Conservation (phyloP, 2,888 invertebrate species). For the Lamellibrachia satsuma region DNA sequence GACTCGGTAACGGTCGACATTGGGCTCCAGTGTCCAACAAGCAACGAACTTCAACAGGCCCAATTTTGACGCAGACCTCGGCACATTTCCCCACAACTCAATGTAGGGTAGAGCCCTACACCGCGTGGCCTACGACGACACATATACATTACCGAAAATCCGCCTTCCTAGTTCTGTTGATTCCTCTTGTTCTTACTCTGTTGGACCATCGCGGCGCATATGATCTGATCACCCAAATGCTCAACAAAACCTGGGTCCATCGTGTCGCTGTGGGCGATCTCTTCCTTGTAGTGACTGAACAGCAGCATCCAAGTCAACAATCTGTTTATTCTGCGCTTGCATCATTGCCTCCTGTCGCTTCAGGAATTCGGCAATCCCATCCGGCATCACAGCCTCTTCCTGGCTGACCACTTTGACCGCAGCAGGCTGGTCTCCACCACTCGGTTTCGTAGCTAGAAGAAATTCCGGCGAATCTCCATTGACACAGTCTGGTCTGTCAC, state of each 20-base stretch:
- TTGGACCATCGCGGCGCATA: neutral
- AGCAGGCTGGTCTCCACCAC: neutral
- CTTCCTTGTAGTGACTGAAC: neutral
- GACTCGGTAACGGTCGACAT: neutral
- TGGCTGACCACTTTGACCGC: neutral
- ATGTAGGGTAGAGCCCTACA: neutral
- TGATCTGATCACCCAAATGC: neutral
- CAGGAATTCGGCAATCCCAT: neutral
- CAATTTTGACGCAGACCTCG: conserved; percentile 22
- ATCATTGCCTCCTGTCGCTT: conserved; percentile 18
- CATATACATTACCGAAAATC: neutral
- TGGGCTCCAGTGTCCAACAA: conserved; percentile 32
- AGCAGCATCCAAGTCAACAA: too few relatives aligned
- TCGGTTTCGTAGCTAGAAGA: conserved; percentile 25
- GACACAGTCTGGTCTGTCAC: neutral
- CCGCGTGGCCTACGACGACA: neutral
- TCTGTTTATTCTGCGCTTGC: neutral
- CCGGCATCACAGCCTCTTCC: neutral
- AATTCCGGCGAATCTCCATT: conserved; percentile 7
- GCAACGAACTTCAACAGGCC: conserved; percentile 24
- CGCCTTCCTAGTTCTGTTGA: neutral
- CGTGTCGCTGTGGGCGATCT: neutral
- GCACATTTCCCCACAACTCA: conserved; percentile 31
- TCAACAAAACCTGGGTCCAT: neutral
- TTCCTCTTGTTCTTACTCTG: neutral